Percentiles rank a stretch among this genome's conserved stretches.
Evolutionary conservation across 92 coral and sea anemone species (phyloP).

Genomic region (Paramuricea clavata): DNA sequence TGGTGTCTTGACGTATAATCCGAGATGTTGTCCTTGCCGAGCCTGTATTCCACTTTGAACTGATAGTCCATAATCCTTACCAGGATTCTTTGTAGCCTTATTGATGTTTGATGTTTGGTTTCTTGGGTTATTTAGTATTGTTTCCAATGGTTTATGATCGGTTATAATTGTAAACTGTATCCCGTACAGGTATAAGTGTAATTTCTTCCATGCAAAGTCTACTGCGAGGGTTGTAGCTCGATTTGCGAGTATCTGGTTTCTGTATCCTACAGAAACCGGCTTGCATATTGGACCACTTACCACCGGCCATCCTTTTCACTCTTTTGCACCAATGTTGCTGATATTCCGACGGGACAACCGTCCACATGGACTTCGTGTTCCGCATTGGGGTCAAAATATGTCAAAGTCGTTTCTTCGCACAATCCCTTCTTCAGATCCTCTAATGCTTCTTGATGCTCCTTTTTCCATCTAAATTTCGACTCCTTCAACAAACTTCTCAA

Average conservation of each 20-base stretch:
- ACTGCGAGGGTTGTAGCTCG: not conserved
- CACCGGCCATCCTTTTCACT: not conserved
- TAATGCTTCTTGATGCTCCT: constrained; percentile 43
- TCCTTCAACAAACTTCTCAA: constrained; percentile 32
- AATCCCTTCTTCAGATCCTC: constrained; percentile 21
- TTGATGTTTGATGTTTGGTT: not conserved
- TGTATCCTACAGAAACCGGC: not conserved
- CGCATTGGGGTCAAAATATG: constrained; percentile 55
- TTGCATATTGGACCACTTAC: not conserved
- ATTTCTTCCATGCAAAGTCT: not conserved
- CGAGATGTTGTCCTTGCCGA: not conserved
- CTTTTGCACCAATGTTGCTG: constrained; percentile 38
- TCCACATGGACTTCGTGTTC: constrained; percentile 59
- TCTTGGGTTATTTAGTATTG: not conserved
- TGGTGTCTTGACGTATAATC: not conserved
- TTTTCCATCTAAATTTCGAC: constrained; percentile 29
- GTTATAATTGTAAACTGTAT: not conserved
- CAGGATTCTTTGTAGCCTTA: not conserved
- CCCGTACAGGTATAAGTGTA: not conserved
- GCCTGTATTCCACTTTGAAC: not conserved
- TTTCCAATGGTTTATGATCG: not conserved
- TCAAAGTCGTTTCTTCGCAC: constrained; percentile 27
- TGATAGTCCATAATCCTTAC: too few species aligned
- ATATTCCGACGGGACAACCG: constrained; percentile 47
- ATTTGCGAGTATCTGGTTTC: not conserved